Conservation (phyloP, 2,113 vertebrate species). For the Rhineura floridana region DNA sequence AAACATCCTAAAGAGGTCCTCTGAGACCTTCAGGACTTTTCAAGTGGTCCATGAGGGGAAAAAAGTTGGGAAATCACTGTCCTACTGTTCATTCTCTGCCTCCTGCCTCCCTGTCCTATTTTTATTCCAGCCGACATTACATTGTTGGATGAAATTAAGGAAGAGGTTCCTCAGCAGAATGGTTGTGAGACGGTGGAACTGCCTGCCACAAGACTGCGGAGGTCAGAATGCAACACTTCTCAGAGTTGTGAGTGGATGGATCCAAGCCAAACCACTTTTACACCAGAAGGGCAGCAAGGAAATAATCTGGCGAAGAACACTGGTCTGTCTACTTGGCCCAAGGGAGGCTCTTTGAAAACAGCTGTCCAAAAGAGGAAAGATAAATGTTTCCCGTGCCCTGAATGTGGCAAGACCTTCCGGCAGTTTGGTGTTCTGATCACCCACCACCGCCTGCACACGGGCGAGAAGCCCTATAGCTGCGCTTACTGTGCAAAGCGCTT, state of each 20-base stretch:
- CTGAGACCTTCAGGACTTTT: too few species aligned
- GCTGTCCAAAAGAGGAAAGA: conserved; percentile 43
- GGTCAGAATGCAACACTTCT: background rate
- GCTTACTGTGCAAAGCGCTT: conserved; percentile 70
- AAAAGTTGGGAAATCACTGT: too few species aligned
- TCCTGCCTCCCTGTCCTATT: background rate
- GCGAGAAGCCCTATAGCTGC: conserved; percentile 68
- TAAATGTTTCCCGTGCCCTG: conserved; percentile 64
- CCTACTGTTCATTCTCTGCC: background rate
- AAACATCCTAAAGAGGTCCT: too few species aligned
- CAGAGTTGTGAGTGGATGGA: background rate
- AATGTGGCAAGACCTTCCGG: conserved; percentile 66
- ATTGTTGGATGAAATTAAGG: background rate
- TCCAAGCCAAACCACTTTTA: background rate
- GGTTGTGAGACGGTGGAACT: background rate
- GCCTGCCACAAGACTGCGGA: background rate
- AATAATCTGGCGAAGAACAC: background rate
- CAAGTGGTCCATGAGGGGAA: too few species aligned
- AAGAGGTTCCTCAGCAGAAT: background rate
- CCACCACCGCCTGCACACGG: conserved; percentile 63
- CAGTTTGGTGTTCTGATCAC: conserved; percentile 64
- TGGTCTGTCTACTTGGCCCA: background rate
- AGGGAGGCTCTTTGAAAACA: too few species aligned
- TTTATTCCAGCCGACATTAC: background rate
- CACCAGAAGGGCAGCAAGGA: background rate